Evolutionary conservation across 2,888 invertebrate genomes (phyloP).

Genomic region (Caenorhabditis panamensis): DNA sequence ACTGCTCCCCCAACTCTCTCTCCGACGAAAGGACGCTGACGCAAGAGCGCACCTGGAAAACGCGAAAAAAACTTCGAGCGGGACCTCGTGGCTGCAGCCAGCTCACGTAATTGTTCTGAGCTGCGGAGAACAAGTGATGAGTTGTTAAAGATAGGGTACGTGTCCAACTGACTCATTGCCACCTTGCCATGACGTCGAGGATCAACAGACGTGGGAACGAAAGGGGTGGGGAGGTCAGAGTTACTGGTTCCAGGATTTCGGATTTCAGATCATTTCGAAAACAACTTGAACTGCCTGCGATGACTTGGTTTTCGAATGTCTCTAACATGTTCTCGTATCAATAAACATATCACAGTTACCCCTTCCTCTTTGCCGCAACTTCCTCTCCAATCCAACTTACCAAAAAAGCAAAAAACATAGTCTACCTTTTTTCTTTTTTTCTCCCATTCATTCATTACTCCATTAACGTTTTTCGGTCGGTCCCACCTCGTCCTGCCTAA

Average conservation of each 20-base stretch:
- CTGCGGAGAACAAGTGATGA: slow-evolving; percentile 19
- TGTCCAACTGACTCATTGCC: slow-evolving; percentile 30
- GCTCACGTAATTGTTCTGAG: slow-evolving; percentile 40
- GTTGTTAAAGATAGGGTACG: slow-evolving; percentile 51
- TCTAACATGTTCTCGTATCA: no score
- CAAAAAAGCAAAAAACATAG: background rate
- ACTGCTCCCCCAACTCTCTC: no score
- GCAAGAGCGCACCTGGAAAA: slow-evolving; percentile 53
- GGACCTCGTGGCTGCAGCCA: slow-evolving; percentile 28
- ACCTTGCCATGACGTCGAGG: slow-evolving; percentile 46
- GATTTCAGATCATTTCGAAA: background rate
- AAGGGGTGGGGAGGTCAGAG: slow-evolving; percentile 11
- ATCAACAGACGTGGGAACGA: slow-evolving; percentile 36
- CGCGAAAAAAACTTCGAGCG: slow-evolving; percentile 15
- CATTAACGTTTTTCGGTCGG: slow-evolving; percentile 47
- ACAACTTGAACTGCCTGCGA: no score
- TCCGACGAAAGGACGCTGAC: slow-evolving; percentile 46
- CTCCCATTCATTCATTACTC: slow-evolving; percentile 52
- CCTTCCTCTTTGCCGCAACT: no score
- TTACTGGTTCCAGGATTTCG: background rate
- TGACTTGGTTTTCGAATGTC: no score
- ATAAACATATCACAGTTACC: no score
- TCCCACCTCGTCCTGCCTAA: slow-evolving; percentile 20
- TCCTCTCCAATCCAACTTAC: no score
- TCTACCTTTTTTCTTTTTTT: slow-evolving; percentile 13